Base-by-base conservation (phyloP, 2,888 invertebrate species). In the Cotesia congregata region DNA sequence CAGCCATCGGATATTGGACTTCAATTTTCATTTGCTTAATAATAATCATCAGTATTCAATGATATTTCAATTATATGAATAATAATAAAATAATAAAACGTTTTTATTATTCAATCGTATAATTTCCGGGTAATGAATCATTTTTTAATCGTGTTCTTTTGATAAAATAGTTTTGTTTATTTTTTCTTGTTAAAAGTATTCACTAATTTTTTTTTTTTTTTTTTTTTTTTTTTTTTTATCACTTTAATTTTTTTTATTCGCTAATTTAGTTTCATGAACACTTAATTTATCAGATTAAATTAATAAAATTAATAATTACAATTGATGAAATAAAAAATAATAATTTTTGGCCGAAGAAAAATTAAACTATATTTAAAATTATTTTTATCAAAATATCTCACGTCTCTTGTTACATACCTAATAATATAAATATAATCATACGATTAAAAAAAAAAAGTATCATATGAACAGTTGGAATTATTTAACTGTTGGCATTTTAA, bases 1-100 rank as follows among this genome's bases (percentile, higher is more conserved):
- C 62, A 62, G 15, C 62, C n/a, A 17, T 62, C 62, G 62, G 62
- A 62, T 62, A 62, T 62, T 62, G 62, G 15, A 62, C 20, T 62
- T 62, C 5, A 62, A 62, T 62, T 9, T 6, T 62, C n/a, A 62
- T 15, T 50, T 12, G 7, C 12, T 50, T 12, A 12, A 62, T n/a
- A 17, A 62, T 15, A 5, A 7, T 62, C 62, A 17, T 62, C 2
- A 62, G 1, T 17, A 62, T 50, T 50, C 50, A 50, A 50, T 50
- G 50, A 50, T 12, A 50, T 50, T 50, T 50, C 50, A 50, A 50
- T 50, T 50, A 30, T 30, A 30, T 30, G 30, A 30, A 30, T 30
- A 50, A 50, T 12, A 50, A 12, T 12, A 50, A 12, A 50, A 50
- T 50, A 50, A 50, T 12, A 50, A 50, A 50, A 3, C 30, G 30